Base-by-base conservation (phyloP, 1,140 invertebrate species). In the Augochlora pura region DNA sequence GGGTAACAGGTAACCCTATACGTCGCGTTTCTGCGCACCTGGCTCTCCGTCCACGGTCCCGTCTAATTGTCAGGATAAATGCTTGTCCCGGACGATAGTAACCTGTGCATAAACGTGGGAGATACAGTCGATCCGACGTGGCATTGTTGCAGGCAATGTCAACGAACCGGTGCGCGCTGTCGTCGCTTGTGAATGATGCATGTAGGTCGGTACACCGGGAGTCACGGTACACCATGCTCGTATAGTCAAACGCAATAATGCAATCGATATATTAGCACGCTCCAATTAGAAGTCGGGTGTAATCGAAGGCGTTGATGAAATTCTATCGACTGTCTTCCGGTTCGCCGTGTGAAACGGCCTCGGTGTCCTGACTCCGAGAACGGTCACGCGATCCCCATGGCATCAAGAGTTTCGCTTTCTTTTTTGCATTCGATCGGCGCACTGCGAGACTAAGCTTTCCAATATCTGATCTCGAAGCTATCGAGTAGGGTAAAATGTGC, bases 121-220 rank as follows among this genome's bases (percentile, higher is more conserved):
- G 59, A 83, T 66, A 70, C 42, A 46, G 66, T 76, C 81, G 59
- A 65, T 84, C 71, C 70, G 81, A 83, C 32, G 18, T 25, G 70
- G 63, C 66, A 83, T 71, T 77, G 39, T 68, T 70, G 42, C 68
- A 42, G 60, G 25, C 46, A 52, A 84, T 69, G 77, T 80, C 71
- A 84, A 84, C 77, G 77, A 71, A 74, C 64, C 62, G 64, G 59
- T 42, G 4, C 46, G 25, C 54, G 46, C 54, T 59, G 70, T 75
- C 67, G 81, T 83, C 66, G 23, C 67, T 32, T 86, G 84, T 49
- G 81, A 49, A 86, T 86, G 85, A 86, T 86, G 77, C 72, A 81
- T 86, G 66, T 74, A 74, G 74, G 69, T 77, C 81, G 78, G 78
- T 66, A 39, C n/a, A n/a, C 68, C 27, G 59, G 32, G 32, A 73